Percentiles rank a stretch among this genome's conserved stretches.
phyloP scores from a whole-genome alignment of 1,140 invertebrate species.

The Centruroides sculpturatus region DNA sequence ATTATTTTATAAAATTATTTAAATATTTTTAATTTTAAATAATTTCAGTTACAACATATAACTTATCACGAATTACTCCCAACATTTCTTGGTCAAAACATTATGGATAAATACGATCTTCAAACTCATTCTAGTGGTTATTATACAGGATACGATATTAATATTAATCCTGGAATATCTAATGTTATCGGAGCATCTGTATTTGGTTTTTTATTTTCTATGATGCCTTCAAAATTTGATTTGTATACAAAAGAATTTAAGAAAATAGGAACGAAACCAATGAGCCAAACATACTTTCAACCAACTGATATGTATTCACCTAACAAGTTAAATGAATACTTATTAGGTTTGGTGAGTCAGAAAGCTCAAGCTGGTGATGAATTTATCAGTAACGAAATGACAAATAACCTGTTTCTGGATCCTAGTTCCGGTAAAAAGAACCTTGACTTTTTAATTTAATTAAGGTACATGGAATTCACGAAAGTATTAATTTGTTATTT shows the following conservation, averaged over 20 bases:
- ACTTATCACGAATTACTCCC: slow-evolving; percentile 40
- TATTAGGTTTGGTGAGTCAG: slow-evolving; percentile 33
- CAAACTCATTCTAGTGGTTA: slow-evolving; percentile 44
- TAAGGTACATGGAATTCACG: background rate
- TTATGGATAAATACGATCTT: slow-evolving; percentile 48
- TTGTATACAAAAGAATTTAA: slow-evolving; percentile 37
- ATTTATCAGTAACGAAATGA: slow-evolving; percentile 37
- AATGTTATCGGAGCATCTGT: slow-evolving; percentile 59
- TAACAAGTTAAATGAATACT: slow-evolving; percentile 33
- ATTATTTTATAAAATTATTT: too few species aligned
- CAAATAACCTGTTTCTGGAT: slow-evolving; percentile 34
- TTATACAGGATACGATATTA: slow-evolving; percentile 65
- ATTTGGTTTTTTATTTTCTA: slow-evolving; percentile 51
- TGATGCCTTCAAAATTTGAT: slow-evolving; percentile 43
- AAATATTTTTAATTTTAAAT: too few species aligned
- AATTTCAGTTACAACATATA: slow-evolving; percentile 34
- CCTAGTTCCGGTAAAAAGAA: slow-evolving; percentile 14
- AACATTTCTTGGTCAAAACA: slow-evolving; percentile 35
- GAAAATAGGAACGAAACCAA: slow-evolving; percentile 34
- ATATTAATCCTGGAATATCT: slow-evolving; percentile 53
- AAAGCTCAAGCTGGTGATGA: slow-evolving; percentile 35
- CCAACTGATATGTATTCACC: slow-evolving; percentile 40
- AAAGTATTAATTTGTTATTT: background rate
- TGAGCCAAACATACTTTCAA: slow-evolving; percentile 40
- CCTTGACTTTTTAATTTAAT: background rate